A percentile compares a stretch with the other conserved stretches of the same genome.
Evolutionary conservation across 1,140 invertebrate species (phyloP).

Genomic region (Drosophila hydei): DNA sequence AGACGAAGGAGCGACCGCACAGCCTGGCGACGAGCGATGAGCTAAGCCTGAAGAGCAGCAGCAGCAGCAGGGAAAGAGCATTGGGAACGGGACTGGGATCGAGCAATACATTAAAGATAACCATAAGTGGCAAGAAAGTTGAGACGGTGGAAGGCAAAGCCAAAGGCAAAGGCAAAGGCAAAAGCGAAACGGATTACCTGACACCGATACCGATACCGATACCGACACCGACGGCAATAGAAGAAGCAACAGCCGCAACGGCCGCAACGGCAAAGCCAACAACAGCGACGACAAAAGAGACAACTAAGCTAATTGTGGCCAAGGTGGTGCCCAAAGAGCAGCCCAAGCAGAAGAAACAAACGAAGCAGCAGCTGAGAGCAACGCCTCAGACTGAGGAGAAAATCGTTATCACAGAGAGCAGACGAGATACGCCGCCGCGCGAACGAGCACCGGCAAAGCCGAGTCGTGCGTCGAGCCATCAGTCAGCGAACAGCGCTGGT

Average conservation of each 20-base stretch:
- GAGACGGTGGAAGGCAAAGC: conserved; percentile 45
- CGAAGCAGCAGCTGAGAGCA: conserved; percentile 19
- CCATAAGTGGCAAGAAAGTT: conserved; percentile 79
- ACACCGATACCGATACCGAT: conserved; percentile 41
- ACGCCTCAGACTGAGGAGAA: conserved; percentile 50
- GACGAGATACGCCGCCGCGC: conserved; percentile 72
- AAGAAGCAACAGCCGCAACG: conserved; percentile 16
- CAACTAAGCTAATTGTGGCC: conserved; percentile 70
- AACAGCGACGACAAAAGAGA: conserved; percentile 51
- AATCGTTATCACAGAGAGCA: conserved; percentile 80
- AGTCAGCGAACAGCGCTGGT: conserved; percentile 50
- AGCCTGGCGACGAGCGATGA: conserved; percentile 64
- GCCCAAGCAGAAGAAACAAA: conserved; percentile 14
- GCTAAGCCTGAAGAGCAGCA: conserved; percentile 46
- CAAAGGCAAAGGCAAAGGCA: conserved; percentile 23
- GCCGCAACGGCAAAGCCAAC: conserved; percentile 8
- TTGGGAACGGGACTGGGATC: conserved; percentile 5
- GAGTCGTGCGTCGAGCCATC: conserved; percentile 51
- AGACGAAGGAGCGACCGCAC: conserved; percentile 67
- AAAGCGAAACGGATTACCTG: conserved; percentile 77
- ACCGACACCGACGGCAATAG: conserved; percentile 2
- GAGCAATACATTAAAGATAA: conserved; percentile 70
- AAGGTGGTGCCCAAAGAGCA: conserved; percentile 54
- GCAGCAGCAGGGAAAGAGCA: conserved; percentile 28
- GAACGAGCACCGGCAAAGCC: conserved; percentile 81